Base-by-base conservation (phyloP, 2,797 vertebrate genomes). In the Lophotriccus pileatus region DNA sequence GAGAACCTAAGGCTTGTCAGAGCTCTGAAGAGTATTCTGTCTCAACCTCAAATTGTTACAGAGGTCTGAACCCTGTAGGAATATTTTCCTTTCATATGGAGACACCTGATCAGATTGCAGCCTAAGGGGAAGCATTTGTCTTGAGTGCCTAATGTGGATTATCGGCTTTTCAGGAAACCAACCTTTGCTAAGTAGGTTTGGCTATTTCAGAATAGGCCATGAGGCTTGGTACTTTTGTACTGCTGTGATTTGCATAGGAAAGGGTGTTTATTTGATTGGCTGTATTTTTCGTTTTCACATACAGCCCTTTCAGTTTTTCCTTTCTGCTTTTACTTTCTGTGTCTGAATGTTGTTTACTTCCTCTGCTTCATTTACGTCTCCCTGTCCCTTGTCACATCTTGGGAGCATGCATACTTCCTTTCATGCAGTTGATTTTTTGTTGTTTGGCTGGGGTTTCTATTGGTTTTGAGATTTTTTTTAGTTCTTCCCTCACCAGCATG, bases 131-230 rank as follows among this genome's bases (percentile, higher is more conserved):
- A 83, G 21, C 4, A 13, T 74, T 83, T 87, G 5, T 66, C 24
- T 77, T 58, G 36, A 73, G 46, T 72, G 30, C 14, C 36, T 70
- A 17, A 67, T 49, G 7, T 60, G 18, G 27, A 37, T 80, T 84
- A 62, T 68, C 91, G 75, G 62, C 77, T 95, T 93, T 96, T 94
- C 96, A 93, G 95, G 96, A 96, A 97, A 96, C 37, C 92, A 93
- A 88, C 49, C 30, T 93, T 92, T 96, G 66, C 83, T 93, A n/a
- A 84, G 84, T 84, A 78, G 49, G 2, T 87, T 95, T 91, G 88
- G 19, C 77, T 94, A 18, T 85, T 95, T 82, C 55, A 84, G 59
- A 87, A 49, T 28, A 92, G 52, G 24, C 47, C 41, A 8, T 9
- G 43, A 79, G 20, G 14, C n/a, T 77, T 80, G 4, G 3, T 72